Evolutionary conservation across 2,888 invertebrate species (phyloP), one percentile per base, ranked within the genome.

Genomic region (Pseudolycoriella hygida): DNA sequence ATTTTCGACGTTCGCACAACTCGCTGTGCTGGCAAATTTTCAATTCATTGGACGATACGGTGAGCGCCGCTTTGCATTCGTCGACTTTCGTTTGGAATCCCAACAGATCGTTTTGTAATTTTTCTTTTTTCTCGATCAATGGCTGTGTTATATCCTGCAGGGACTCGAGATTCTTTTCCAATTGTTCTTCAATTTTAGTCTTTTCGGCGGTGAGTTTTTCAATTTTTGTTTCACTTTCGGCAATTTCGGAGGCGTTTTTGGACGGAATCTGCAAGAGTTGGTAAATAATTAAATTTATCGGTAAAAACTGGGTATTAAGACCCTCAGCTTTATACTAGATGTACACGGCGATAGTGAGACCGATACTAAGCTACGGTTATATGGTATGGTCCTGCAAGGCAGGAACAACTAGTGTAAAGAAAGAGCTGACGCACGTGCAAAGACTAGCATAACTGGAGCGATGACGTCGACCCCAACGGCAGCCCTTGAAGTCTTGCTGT

Each of bases 11-110:
- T 48, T 65, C 65, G 1, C 57, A 52, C 0, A 57, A 60, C 48
- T 64, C 63, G 42, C 55, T 60, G 45, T 60, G 59, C 49, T 62
- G 61, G 50, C 82, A 85, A 42, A 90, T 70, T 57, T 86, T 81
- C 11, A 92, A 64, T 59, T 90, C 82, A 0, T 84, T 81, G 57
- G 88, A 80, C 0, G 84, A 79, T 11, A 63, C 50, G 12, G 59
- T 54, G 8, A 62, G 45, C 11, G 55, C 66, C 50, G 73, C 70
- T 67, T 82, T 84, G 0, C 80, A 73, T 53, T 79, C 74, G 53
- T 85, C 77, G 0, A 81, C 80, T 8, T 71, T 68, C 52, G 74
- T 76, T 54, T 80, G 79, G 5, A 86, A 62, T 2, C 70, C 73
- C 15, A 81, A 74, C 15, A 92, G 63, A 51, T 78, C 73, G 32